These are phyloP conservation scores for Percopsis transmontana DNA, from an alignment of 2,113 vertebrate genomes.

Conservation along the genomic window DNA sequence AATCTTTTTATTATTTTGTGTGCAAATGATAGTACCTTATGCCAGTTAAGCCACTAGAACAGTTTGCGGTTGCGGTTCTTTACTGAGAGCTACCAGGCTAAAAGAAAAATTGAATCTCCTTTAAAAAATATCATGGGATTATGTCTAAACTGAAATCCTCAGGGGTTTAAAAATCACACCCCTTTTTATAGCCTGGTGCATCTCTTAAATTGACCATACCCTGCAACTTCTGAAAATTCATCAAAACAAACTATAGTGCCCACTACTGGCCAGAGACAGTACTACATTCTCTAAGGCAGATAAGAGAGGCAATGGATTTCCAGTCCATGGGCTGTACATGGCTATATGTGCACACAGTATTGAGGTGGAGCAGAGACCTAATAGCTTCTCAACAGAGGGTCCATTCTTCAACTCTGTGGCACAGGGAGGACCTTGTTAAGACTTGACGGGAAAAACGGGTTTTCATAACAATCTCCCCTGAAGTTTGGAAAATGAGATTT, in stretches of 20 bases:
- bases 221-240: background rate
- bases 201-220: constrained; percentile 20
- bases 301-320: background rate
- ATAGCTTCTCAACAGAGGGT: constrained; percentile 9
- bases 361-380: background rate
- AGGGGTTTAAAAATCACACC: background rate
- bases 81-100: no score
- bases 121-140: background rate
- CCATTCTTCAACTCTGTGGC: constrained; percentile 12
- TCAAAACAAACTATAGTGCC: background rate
- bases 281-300: background rate
- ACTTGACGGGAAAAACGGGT: background rate
- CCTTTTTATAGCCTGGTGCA: background rate
- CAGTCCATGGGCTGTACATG: background rate
- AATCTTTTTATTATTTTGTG: no score
- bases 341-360: background rate
- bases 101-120: background rate
- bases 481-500: no score
- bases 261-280: background rate
- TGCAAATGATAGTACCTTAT: no score
- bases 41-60: no score
- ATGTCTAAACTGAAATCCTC: background rate
- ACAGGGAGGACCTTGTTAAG: background rate
- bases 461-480: no score
- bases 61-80: no score